Base-by-base conservation (phyloP, 30 jellyfish, hydroid and myxozoan species). In the Aurelia coerulea region DNA sequence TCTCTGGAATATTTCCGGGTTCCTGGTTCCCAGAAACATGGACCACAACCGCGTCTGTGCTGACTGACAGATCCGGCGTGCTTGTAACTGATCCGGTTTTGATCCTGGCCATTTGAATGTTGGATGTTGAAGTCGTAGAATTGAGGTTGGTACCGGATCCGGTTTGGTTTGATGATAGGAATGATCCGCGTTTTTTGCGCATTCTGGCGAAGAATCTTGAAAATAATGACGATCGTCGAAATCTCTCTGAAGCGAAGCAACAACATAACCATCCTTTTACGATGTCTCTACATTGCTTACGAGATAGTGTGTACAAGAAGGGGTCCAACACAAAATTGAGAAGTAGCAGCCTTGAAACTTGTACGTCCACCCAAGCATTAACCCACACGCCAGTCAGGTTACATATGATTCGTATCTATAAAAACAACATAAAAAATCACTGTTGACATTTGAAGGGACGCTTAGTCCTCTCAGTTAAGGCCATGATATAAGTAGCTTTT, bases 351-450 rank as follows among this genome's bases (percentile, higher is more conserved):
- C 96, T 17, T 5, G 96, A 71, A 0, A 88, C 96, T 79, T 88
- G 96, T 8, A 88, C 96, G 64, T 88, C 96, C 15, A 73, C 91
- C 96, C 96, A 88, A 15, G 96, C 87, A 81, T 88, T 58, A 2
- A 51, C 76, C 96, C 96, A 88, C 0, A 73, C 70, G 49, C 96
- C 91, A 5, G 84, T 53, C 59, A 88, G 89, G 53, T 88, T 88
- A 84, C 96, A 88, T 74, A 88, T 53, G 74, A 88, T 88, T 46
- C 96, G 85, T 17, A 88, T 79, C 96, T 88, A 31, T 16, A 88
- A 78, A 23, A 29, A 80, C 31, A 74, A 62, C 14, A 46, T 13
- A 42, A 42, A 42, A 42, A 42, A 2, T 6, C 1, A 42, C 53
- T 6, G 53, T 42, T 42, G 5, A 42, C 5, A 3, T 42, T 42